Evolutionary conservation across 2,888 invertebrate genomes (phyloP), one percentile per base, ranked within the genome.

Genomic region (Nomada hirtipes): DNA sequence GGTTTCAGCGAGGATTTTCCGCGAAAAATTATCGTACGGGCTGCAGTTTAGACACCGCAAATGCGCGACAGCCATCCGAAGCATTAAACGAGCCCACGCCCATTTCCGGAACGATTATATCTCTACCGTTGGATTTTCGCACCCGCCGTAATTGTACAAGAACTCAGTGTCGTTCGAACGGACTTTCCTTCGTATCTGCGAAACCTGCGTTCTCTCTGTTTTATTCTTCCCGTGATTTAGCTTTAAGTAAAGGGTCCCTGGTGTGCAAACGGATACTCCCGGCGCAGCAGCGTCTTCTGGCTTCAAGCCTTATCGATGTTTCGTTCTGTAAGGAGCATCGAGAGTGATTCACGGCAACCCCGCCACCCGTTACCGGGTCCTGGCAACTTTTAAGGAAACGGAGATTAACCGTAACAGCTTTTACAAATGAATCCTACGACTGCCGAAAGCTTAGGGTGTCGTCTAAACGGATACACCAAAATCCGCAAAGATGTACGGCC

Each of bases 1-100:
- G 85, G 86, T 89, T 83, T 89, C 83, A 87, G 74, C 76, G 70
- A 69, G 78, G 76, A 86, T 86, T 88, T 83, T 77, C 75, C 79
- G 57, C 70, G 61, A 57, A 69, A 79, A 81, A 84, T 85, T 76
- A 76, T 72, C 69, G 64, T 29, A 55, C 57, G 20, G 50, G 26
- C 61, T 23, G 18, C 44, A 73, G 67, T 75, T 75, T 47, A 53
- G 60, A 65, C 59, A 42, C 71, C 70, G 67, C 76, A 42, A 76
- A 76, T 61, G 59, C 55, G 59, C 64, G 63, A 76, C 77, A 42
- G 7, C 74, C 63, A 65, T 36, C 69, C 36, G 10, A 26, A 65
- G 75, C 71, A 73, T 70, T 76, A 68, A 79, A 42, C 69, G 74
- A 68, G 74, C 67, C 85, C 85, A 61, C 60, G 60, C 57, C 76